Base-by-base conservation (phyloP, 2,888 invertebrate species). In the Tortrix viridana region DNA sequence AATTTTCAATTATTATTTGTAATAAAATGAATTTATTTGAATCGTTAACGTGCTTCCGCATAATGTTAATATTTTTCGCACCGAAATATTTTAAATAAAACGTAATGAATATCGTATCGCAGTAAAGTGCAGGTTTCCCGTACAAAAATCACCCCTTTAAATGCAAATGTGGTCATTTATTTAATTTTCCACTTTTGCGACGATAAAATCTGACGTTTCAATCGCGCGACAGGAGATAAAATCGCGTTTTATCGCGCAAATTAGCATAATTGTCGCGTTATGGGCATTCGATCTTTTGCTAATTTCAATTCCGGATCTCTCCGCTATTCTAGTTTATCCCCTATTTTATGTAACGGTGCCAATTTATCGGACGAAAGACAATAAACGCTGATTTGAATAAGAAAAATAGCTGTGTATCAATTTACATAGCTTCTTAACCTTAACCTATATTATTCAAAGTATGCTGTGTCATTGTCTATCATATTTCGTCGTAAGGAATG, bases 121-220 rank as follows among this genome's bases (percentile, higher is more conserved):
- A 20, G 19, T 41, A 52, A 61, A 62, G n/a, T 43, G 44, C 49
- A 9, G 44, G 49, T 56, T 56, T 23, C 46, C 47, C 46, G 57
- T 48, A 19, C 62, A 57, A 26, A 63, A 55, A 63, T 63, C 32
- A 63, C 58, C 74, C 77, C 79, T 77, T 82, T 84, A 82, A 86
- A 86, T 84, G 84, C 79, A 80, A 86, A 86, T 84, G 76, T 69
- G 70, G 69, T 73, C 79, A 84, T 86, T 84, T 82, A 86, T 88
- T 86, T 82, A 75, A 85, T 88, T 85, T 81, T 81, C 76, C 84
- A 82, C 79, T 83, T 78, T 77, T 76, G 74, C 71, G 67, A 71
- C 79, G 80, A 79, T 82, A 82, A 84, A 85, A 86, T 82, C 77
- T 77, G 73, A 75, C 80, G 71, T 82, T 83, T 79, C 80, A 79